A percentile compares a stretch with the other conserved stretches of the same genome.
Conservation (phyloP, 2,888 invertebrate species). For the Spicauda simplicius region DNA sequence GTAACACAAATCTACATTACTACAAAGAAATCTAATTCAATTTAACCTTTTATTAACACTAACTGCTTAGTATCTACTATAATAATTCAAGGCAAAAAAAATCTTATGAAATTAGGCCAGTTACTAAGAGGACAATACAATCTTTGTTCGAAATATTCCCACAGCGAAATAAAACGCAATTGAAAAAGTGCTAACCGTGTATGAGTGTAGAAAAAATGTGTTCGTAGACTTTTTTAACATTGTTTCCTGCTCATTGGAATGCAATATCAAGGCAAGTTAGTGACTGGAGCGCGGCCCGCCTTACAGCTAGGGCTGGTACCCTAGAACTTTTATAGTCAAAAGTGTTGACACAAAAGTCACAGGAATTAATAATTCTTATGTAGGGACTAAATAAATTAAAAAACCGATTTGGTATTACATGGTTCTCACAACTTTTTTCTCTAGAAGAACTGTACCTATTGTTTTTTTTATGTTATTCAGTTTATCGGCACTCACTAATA, state of each 20-base stretch:
- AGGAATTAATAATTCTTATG: too few relatives aligned
- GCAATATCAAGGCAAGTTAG: slow-evolving; percentile 66
- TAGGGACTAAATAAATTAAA: too few relatives aligned
- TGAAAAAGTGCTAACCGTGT: slow-evolving; percentile 1
- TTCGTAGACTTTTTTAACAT: slow-evolving; percentile 25
- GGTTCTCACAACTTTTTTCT: too few relatives aligned
- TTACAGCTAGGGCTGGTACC: slow-evolving; percentile 38
- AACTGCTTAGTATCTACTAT: background rate
- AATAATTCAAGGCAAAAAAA: slow-evolving; percentile 1
- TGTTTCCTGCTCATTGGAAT: slow-evolving; percentile 71
- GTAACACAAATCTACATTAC: background rate
- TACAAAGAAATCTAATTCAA: background rate
- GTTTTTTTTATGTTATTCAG: too few relatives aligned
- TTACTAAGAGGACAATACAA: slow-evolving; percentile 1
- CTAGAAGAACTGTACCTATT: too few relatives aligned
- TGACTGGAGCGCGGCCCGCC: slow-evolving; percentile 50
- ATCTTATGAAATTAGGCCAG: slow-evolving; percentile 17
- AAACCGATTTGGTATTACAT: too few relatives aligned
- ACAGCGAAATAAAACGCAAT: slow-evolving; percentile 12
- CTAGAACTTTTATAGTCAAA: too few relatives aligned
- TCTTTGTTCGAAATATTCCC: slow-evolving; percentile 13
- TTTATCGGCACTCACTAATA: too few relatives aligned
- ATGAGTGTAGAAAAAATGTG: slow-evolving; percentile 19
- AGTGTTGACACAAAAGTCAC: too few relatives aligned
- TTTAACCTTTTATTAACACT: background rate